These are phyloP conservation scores for Panzeria rudis DNA, from an alignment of 2,888 invertebrate species.

Conservation along the genomic window DNA sequence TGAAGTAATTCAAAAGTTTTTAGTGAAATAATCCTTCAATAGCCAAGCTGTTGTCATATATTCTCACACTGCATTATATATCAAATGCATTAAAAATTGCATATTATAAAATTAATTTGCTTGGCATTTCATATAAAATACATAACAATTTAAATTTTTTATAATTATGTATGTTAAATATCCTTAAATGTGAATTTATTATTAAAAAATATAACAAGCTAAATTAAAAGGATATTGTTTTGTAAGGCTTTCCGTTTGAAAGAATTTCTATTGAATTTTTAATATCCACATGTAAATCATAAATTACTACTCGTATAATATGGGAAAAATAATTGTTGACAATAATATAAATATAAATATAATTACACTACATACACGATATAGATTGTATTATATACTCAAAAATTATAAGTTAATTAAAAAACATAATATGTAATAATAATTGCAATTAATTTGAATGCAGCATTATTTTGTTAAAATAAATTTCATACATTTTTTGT, in stretches of 20 bases:
- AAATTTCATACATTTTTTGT: slow-evolving; percentile 8
- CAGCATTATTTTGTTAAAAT: slow-evolving; percentile 16
- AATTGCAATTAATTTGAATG: slow-evolving; percentile 14
- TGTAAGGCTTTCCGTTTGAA: too few relatives aligned
- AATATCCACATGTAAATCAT: slow-evolving; percentile 25
- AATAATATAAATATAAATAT: slow-evolving; percentile 69
- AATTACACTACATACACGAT: slow-evolving; percentile 19
- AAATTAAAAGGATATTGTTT: slow-evolving; percentile 10
- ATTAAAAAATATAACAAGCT: slow-evolving; percentile 14
- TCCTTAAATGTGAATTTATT: slow-evolving; percentile 32
- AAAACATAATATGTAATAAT: slow-evolving; percentile 20
- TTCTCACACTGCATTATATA: too few relatives aligned
- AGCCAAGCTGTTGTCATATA: not conserved
- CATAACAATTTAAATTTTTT: not conserved
- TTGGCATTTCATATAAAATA: slow-evolving; percentile 38
- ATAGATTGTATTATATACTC: slow-evolving; percentile 64
- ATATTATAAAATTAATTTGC: slow-evolving; percentile 28
- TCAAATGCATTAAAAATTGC: too few relatives aligned
- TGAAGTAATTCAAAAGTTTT: not conserved
- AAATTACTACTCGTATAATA: slow-evolving; percentile 62
- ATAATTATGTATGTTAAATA: slow-evolving; percentile 3
- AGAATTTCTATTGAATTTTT: slow-evolving; percentile 30
- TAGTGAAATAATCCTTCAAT: not conserved
- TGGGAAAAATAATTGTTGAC: slow-evolving; percentile 72
- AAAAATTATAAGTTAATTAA: slow-evolving; percentile 41